Evolutionary conservation across 2,888 invertebrate species (phyloP).

Genomic region (Thyatira batis): DNA sequence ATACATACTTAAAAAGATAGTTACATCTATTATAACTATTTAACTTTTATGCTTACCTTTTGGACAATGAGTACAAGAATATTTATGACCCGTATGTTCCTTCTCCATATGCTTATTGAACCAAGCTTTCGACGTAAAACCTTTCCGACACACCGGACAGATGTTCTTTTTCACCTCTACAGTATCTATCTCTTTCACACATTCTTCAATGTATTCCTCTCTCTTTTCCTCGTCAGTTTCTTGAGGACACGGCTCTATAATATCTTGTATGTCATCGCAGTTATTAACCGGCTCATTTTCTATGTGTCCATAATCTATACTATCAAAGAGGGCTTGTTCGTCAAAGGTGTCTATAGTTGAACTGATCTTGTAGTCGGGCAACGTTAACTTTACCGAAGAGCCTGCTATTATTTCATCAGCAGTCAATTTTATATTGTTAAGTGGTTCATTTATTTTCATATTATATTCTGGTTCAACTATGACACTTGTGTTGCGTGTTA

Average conservation of each 20-base stretch:
- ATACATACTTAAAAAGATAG: no score
- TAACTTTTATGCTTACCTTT: constrained; percentile 51
- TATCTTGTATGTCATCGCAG: constrained; percentile 14
- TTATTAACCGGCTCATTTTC: constrained; percentile 4
- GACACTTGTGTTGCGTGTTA: constrained; percentile 53
- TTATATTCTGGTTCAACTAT: constrained; percentile 53
- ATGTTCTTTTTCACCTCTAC: constrained; percentile 37
- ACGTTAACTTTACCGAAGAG: constrained; percentile 36
- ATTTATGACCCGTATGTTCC: constrained; percentile 55
- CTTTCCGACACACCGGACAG: constrained; percentile 58
- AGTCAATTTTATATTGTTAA: constrained; percentile 12
- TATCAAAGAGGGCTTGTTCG: constrained; percentile 21
- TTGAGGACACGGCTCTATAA: constrained; percentile 2
- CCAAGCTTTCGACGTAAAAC: constrained; percentile 64
- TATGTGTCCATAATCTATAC: constrained; percentile 13
- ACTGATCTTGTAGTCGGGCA: constrained; percentile 58
- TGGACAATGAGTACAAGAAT: constrained; percentile 54
- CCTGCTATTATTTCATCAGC: not conserved
- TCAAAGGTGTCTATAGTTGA: constrained; percentile 38
- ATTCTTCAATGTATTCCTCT: constrained; percentile 9
- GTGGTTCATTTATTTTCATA: constrained; percentile 10
- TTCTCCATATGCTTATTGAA: constrained; percentile 64
- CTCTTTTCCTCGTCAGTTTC: constrained; percentile 14
- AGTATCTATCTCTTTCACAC: constrained; percentile 12
- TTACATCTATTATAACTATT: no score